Evolutionary conservation across 2,797 vertebrate genomes (phyloP).

Genomic region (Amniataba percoides): DNA sequence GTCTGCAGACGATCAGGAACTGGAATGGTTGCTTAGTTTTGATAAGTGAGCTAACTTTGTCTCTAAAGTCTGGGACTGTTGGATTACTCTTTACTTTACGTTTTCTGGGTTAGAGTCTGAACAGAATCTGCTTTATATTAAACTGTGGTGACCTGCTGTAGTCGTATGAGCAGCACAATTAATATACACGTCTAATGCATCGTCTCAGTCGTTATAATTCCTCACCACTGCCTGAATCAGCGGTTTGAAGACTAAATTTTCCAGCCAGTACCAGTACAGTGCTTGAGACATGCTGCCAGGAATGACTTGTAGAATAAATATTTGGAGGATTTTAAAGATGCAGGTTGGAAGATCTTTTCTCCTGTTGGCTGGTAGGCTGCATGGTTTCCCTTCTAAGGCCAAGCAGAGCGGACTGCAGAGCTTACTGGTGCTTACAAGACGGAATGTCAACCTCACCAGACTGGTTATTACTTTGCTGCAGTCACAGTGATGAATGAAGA

Average conservation of each 20-base stretch:
- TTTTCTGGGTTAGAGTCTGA: too few relatives aligned
- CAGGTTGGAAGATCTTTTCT: slow-evolving; percentile 4
- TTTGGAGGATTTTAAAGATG: slow-evolving; percentile 39
- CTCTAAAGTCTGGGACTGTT: not conserved
- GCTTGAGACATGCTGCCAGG: not conserved
- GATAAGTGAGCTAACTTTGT: not conserved
- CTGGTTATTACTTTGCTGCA: not conserved
- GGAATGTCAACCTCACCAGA: not conserved
- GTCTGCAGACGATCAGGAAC: not conserved
- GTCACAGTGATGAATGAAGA: not conserved
- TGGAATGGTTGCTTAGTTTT: not conserved
- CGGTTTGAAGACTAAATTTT: not conserved
- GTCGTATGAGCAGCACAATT: too few relatives aligned
- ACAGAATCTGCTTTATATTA: too few relatives aligned
- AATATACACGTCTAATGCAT: not conserved
- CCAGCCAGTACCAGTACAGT: not conserved
- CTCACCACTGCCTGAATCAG: too few relatives aligned
- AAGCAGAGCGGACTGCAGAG: slow-evolving; percentile 4
- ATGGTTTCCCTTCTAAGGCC: slow-evolving; percentile 44
- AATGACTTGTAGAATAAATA: slow-evolving; percentile 38
- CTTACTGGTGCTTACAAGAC: not conserved
- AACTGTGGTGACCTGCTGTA: too few relatives aligned
- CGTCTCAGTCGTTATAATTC: not conserved
- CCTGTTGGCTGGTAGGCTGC: not conserved
- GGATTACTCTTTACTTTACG: not conserved